Evolutionary conservation across 1,140 invertebrate genomes (phyloP).

Genomic region (Lasioglossum albipes): DNA sequence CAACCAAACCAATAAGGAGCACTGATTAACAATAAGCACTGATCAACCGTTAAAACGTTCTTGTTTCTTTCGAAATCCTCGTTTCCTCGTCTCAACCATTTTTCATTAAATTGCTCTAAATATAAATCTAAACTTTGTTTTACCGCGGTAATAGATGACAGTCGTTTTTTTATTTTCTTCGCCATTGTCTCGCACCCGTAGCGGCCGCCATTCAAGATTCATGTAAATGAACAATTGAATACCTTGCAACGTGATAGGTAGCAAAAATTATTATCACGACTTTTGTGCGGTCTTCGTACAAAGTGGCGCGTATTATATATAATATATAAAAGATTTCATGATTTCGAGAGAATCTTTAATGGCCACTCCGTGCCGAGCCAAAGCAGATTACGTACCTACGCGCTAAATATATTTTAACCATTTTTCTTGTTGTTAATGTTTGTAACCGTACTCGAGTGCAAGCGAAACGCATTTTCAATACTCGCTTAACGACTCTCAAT

Average conservation of each 20-base stretch:
- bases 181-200: slow-evolving; percentile 12
- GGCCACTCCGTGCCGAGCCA: slow-evolving; percentile 32
- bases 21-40: not conserved
- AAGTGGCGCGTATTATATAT: not conserved
- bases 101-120: slow-evolving; percentile 15
- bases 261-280: not conserved
- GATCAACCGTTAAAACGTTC: no score
- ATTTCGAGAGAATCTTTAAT: slow-evolving; percentile 32
- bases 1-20: not conserved
- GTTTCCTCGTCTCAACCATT: not conserved
- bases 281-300: slow-evolving; percentile 33
- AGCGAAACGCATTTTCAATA: slow-evolving; percentile 6
- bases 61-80: not conserved
- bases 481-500: slow-evolving; percentile 22
- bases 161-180: slow-evolving; percentile 24
- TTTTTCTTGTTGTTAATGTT: slow-evolving; percentile 5
- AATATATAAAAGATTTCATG: slow-evolving; percentile 30
- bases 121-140: slow-evolving; percentile 47
- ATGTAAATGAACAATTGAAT: slow-evolving; percentile 4
- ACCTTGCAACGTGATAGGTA: not conserved
- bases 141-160: slow-evolving; percentile 38
- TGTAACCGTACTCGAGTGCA: slow-evolving; percentile 8
- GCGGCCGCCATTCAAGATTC: slow-evolving; percentile 29
- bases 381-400: slow-evolving; percentile 55
- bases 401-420: slow-evolving; percentile 42